Conservation (phyloP, 2,888 invertebrate genomes). For the Hecatera dysodea region DNA sequence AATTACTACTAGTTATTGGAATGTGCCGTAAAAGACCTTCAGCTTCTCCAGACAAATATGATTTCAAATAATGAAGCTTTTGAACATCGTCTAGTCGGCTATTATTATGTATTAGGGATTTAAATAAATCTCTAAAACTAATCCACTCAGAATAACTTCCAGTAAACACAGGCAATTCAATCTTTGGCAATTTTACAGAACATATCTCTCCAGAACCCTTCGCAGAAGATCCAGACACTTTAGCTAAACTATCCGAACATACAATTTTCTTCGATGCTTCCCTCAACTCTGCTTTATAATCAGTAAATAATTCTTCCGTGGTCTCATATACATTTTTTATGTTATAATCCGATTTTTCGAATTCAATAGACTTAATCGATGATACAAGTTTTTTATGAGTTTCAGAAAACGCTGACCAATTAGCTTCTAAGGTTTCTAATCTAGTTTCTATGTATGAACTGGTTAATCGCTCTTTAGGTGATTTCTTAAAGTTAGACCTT, state of each 20-base stretch:
- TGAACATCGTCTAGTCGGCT: background rate
- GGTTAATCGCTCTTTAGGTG: constrained; percentile 8
- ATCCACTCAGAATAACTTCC: constrained; percentile 27
- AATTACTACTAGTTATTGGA: background rate
- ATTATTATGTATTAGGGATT: constrained; percentile 12
- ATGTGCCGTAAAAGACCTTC: background rate
- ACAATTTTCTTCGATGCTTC: constrained; percentile 16
- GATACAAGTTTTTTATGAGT: constrained; percentile 6
- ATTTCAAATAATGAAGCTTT: no score
- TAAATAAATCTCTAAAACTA: constrained; percentile 19
- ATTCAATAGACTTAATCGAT: background rate
- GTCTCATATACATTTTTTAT: constrained; percentile 8
- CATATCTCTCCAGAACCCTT: constrained; percentile 13
- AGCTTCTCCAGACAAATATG: no score
- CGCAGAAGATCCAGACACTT: constrained; percentile 2
- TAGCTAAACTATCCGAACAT: constrained; percentile 2
- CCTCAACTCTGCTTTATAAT: constrained; percentile 14
- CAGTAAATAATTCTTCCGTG: constrained; percentile 22
- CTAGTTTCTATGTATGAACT: constrained; percentile 15
- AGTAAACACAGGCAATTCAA: constrained; percentile 12
- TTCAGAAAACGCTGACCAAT: constrained; percentile 8
- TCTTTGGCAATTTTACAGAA: constrained; percentile 18
- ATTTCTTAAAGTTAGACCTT: constrained; percentile 14
- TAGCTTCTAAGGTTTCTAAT: constrained; percentile 16
- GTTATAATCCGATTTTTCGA: constrained; percentile 14